phyloP scores from a whole-genome alignment of 2,113 vertebrate species.

The Myotis brandtii region DNA sequence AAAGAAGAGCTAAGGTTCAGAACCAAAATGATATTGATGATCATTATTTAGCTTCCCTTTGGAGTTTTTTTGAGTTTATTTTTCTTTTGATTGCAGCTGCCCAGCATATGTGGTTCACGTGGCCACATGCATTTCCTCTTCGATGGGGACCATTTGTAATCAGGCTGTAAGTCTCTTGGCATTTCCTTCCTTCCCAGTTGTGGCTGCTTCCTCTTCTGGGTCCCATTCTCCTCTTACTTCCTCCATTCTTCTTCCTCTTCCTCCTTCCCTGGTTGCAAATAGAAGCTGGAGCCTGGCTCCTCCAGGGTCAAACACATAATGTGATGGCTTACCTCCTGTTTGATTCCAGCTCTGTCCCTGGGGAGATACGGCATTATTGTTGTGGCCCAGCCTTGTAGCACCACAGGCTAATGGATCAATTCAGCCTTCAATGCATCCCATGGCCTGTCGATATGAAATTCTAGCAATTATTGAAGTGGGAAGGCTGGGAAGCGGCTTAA shows the following conservation, averaged over 20 bases:
- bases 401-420: slow-evolving; percentile 89
- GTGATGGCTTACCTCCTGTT: slow-evolving; percentile 84
- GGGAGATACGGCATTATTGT: slow-evolving; percentile 85
- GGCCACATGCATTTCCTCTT: background rate
- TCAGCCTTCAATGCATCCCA: slow-evolving; percentile 87
- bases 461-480: slow-evolving; percentile 85
- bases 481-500: slow-evolving; percentile 84
- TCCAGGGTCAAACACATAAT: slow-evolving; percentile 84
- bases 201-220: background rate
- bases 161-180: background rate
- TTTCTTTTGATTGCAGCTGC: slow-evolving; percentile 42
- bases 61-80: slow-evolving; percentile 59
- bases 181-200: background rate
- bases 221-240: background rate
- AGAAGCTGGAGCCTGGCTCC: slow-evolving; percentile 65
- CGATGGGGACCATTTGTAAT: slow-evolving; percentile 1
- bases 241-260: background rate
- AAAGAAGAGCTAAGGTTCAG: slow-evolving; percentile 7
- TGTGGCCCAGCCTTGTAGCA: slow-evolving; percentile 83
- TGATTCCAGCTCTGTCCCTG: slow-evolving; percentile 81
- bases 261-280: slow-evolving; percentile 57
- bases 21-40: slow-evolving; percentile 23
- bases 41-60: background rate
- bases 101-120: background rate
- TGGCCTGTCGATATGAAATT: slow-evolving; percentile 87